phyloP scores from a whole-genome alignment of 2,888 invertebrate genomes.

The Operophtera brumata region DNA sequence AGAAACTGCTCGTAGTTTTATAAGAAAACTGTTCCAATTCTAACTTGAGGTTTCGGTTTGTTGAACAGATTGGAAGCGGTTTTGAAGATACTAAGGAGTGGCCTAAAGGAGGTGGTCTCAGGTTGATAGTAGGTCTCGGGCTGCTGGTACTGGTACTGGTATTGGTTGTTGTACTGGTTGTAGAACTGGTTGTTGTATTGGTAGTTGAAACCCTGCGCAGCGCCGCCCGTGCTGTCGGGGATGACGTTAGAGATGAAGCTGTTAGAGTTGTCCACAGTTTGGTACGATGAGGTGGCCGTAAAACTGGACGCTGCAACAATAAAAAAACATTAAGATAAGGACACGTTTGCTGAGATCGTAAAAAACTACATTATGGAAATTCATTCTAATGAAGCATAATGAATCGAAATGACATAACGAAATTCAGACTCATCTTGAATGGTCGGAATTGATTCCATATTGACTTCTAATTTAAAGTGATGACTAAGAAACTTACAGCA shows the following conservation, averaged over 20 bases:
- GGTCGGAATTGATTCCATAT: constrained; percentile 22
- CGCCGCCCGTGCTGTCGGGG: constrained; percentile 75
- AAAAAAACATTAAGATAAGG: constrained; percentile 30
- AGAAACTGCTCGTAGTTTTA: constrained; percentile 41
- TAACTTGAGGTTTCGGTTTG: constrained; percentile 67
- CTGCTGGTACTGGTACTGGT: constrained; percentile 61
- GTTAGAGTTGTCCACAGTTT: constrained; percentile 67
- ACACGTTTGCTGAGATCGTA: constrained; percentile 24
- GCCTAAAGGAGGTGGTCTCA: constrained; percentile 68
- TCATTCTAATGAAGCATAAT: constrained; percentile 29
- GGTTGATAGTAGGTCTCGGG: constrained; percentile 55
- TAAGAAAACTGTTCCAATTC: constrained; percentile 71
- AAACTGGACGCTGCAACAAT: constrained; percentile 66
- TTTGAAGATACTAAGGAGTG: constrained; percentile 72
- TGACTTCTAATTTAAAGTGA: constrained; percentile 24
- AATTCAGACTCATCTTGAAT: constrained; percentile 21
- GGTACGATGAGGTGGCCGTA: constrained; percentile 66
- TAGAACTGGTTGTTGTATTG: constrained; percentile 61
- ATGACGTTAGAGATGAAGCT: constrained; percentile 78
- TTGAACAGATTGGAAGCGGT: constrained; percentile 68
- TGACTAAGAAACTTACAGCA: constrained; percentile 83
- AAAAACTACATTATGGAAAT: constrained; percentile 33
- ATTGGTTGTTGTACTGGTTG: constrained; percentile 67
- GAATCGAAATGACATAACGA: constrained; percentile 28
- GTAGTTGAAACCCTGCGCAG: constrained; percentile 64